Conservation (phyloP, 2,797 vertebrate species). For the Spinus olivaceus region DNA sequence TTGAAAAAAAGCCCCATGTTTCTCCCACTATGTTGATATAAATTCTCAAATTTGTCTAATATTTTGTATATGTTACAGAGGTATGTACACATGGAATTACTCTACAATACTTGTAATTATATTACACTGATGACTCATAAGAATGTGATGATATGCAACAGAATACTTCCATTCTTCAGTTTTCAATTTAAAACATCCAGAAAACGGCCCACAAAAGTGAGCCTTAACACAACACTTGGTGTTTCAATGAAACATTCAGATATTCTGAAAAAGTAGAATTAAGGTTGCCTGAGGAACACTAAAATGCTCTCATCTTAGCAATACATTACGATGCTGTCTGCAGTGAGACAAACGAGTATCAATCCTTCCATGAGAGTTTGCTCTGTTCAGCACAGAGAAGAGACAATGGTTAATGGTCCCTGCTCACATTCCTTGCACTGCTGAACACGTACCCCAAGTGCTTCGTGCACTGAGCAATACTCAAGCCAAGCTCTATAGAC, state of each 20-base stretch:
- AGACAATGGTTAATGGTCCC: neutral
- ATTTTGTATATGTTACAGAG: neutral
- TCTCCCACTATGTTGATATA: neutral
- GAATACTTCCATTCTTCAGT: constrained; percentile 14
- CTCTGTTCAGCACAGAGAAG: neutral
- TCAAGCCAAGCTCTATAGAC: neutral
- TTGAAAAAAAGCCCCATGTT: neutral
- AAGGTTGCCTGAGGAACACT: constrained; percentile 10
- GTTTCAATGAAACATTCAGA: constrained; percentile 1
- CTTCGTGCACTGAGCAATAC: neutral
- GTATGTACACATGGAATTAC: neutral
- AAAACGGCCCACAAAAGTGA: constrained; percentile 21
- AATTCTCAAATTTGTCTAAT: constrained; percentile 8
- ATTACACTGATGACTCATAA: constrained; percentile 43
- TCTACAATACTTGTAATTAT: constrained; percentile 1
- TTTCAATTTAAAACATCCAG: constrained; percentile 35
- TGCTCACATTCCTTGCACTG: neutral
- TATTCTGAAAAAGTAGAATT: constrained; percentile 17
- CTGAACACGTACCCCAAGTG: neutral
- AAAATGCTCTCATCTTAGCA: neutral
- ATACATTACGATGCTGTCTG: neutral
- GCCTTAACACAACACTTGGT: neutral
- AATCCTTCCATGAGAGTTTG: neutral
- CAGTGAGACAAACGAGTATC: neutral
- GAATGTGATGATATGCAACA: constrained; percentile 10